Percentiles rank a stretch among this genome's conserved stretches.
Conservation (phyloP, 1,140 invertebrate species). For the Orius laevigatus region DNA sequence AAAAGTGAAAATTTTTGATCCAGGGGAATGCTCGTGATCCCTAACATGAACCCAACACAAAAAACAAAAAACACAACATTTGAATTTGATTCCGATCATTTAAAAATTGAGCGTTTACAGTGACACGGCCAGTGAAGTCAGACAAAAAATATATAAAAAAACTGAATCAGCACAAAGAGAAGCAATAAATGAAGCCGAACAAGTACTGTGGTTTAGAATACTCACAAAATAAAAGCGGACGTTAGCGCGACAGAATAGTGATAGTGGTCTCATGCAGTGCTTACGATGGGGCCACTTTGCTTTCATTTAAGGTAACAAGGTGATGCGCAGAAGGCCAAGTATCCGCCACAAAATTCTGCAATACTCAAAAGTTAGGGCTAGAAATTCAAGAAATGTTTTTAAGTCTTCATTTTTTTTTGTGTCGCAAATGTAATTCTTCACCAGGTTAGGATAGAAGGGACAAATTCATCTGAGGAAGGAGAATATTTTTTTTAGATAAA, state of each 20-base stretch:
- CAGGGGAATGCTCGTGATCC: no score
- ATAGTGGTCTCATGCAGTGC: conserved; percentile 17
- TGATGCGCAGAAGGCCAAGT: conserved; percentile 17
- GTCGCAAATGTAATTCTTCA: no score
- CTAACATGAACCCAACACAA: no score
- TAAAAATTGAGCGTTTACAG: no score
- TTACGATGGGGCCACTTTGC: conserved; percentile 17
- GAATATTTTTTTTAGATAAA: no score
- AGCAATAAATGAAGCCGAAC: conserved; percentile 14
- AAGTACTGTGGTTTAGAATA: conserved; percentile 14
- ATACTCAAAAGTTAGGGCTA: conserved; percentile 19
- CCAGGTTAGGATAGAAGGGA: not conserved
- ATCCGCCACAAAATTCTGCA: conserved; percentile 20
- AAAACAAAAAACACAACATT: no score
- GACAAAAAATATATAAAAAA: not conserved
- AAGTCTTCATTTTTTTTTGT: no score
- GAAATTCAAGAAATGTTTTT: not conserved
- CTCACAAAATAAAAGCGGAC: conserved; percentile 17
- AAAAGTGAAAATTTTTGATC: no score
- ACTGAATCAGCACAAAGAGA: conserved; percentile 2
- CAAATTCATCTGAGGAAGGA: not conserved
- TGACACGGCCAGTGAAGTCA: not conserved
- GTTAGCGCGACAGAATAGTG: conserved; percentile 15
- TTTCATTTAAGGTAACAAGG: conserved; percentile 15
- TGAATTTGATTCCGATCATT: no score